These are phyloP conservation scores for Drosophila nebulosa DNA, from an alignment of 1,140 invertebrate genomes.

Conservation along the genomic window DNA sequence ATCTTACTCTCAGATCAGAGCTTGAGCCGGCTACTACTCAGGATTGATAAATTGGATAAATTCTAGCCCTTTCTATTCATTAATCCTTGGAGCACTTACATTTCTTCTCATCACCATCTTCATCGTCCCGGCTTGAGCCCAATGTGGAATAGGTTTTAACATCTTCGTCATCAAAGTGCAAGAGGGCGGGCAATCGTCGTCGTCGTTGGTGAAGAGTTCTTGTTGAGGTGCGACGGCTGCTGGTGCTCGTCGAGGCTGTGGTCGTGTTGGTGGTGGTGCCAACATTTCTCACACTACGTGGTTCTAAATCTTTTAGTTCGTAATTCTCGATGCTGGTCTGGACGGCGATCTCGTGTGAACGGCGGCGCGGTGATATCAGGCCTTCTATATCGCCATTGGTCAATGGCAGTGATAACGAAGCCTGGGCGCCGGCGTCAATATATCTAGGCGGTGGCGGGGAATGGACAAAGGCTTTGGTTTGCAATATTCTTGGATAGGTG, in stretches of 20 bases:
- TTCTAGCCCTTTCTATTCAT: too few species aligned
- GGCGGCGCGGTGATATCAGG: conserved; percentile 35
- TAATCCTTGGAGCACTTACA: conserved; percentile 45
- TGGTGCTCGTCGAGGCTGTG: conserved; percentile 41
- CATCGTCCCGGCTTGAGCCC: conserved; percentile 73
- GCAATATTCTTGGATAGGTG: conserved; percentile 10
- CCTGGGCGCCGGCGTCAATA: conserved; percentile 53
- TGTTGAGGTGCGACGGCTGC: conserved; percentile 49
- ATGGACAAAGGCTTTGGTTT: conserved; percentile 55
- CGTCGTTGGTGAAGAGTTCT: conserved; percentile 27
- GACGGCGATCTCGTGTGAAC: conserved; percentile 72
- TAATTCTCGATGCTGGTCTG: conserved; percentile 74
- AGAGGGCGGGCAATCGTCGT: conserved; percentile 53
- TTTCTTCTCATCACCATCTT: conserved; percentile 61
- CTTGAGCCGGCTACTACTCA: too few species aligned
- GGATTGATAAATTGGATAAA: too few species aligned
- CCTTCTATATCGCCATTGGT: conserved; percentile 53
- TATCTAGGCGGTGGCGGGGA: conserved; percentile 51
- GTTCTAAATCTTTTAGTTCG: conserved; percentile 58
- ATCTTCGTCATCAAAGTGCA: conserved; percentile 72
- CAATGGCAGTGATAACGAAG: conserved; percentile 35
- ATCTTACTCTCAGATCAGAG: too few species aligned
- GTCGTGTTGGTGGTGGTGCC: conserved; percentile 48
- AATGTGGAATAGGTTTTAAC: conserved; percentile 73
- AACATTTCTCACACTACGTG: conserved; percentile 50